These are phyloP conservation scores for Monopterus albus DNA, from an alignment of 2,113 vertebrate species.

Conservation along the genomic window DNA sequence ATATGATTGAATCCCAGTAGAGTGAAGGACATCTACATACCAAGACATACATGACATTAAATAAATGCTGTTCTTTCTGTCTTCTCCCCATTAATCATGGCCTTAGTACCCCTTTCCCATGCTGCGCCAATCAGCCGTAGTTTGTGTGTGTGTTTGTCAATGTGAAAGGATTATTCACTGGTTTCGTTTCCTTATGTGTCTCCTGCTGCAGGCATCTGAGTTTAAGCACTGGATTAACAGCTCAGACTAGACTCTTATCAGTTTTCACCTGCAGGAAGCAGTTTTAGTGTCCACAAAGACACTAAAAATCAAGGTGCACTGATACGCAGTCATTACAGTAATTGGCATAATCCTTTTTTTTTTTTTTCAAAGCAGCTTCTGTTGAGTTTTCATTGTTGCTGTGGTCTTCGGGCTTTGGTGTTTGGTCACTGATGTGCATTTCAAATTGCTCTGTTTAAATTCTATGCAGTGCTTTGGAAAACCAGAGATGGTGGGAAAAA, in stretches of 20 bases:
- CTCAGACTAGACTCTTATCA: constrained; percentile 1
- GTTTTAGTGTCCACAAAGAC: not conserved
- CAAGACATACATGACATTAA: constrained; percentile 47
- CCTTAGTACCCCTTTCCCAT: constrained; percentile 65
- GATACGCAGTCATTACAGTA: constrained; percentile 1
- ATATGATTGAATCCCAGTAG: constrained; percentile 68
- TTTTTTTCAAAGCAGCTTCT: constrained; percentile 1
- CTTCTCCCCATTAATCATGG: constrained; percentile 65
- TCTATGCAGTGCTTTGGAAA: constrained; percentile 39
- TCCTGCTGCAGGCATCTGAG: constrained; percentile 7
- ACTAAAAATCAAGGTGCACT: constrained; percentile 3
- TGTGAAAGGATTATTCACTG: constrained; percentile 38
- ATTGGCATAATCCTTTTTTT: constrained; percentile 13
- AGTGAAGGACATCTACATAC: constrained; percentile 55
- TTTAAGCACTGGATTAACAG: not conserved
- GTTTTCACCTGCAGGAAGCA: not conserved
- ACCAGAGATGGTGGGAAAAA: not conserved
- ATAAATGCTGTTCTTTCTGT: constrained; percentile 65
- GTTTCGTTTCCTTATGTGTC: constrained; percentile 10
- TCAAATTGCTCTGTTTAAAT: constrained; percentile 23
- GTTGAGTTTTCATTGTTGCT: not conserved
- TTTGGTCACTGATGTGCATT: constrained; percentile 13
- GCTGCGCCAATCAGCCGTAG: constrained; percentile 50
- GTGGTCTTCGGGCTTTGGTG: constrained; percentile 2
- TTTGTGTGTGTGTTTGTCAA: constrained; percentile 30